These are phyloP conservation scores for Micromesistius poutassou DNA, from an alignment of 2,797 vertebrate genomes.

Conservation along the genomic window DNA sequence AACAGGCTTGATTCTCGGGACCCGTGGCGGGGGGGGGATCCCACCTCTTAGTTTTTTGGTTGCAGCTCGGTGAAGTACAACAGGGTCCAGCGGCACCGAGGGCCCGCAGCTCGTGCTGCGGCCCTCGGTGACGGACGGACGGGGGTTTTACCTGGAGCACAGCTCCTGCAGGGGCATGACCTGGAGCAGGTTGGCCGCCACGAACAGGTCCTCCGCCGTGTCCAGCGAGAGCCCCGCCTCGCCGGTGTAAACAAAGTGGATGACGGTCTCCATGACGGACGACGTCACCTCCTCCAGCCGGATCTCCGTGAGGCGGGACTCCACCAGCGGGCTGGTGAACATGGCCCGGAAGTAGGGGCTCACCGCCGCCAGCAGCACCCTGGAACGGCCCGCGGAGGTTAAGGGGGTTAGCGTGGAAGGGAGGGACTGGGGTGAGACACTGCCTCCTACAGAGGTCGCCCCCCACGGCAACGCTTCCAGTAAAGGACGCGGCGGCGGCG, in stretches of 20 bases:
- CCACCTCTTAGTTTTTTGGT: neutral
- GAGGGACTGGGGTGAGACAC: neutral
- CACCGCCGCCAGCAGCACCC: constrained; percentile 79
- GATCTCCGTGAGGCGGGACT: constrained; percentile 80
- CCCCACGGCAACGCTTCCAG: neutral
- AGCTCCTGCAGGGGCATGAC: constrained; percentile 80
- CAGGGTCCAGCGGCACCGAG: no score
- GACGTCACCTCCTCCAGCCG: constrained; percentile 79
- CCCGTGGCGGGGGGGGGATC: neutral
- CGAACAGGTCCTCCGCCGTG: constrained; percentile 80
- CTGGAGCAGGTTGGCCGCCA: constrained; percentile 80
- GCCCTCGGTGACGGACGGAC: no score
- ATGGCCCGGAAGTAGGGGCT: constrained; percentile 83
- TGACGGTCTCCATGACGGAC: constrained; percentile 75
- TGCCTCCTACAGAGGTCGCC: neutral
- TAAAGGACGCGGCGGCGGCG: neutral
- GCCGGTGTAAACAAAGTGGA: constrained; percentile 81
- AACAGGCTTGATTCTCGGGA: neutral
- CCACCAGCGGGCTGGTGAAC: constrained; percentile 81
- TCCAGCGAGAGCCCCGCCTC: constrained; percentile 75
- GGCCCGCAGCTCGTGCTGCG: no score
- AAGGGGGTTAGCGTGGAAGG: neutral
- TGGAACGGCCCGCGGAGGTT: no score
- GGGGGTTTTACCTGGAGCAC: constrained; percentile 84
- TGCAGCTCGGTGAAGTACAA: neutral